Conservation (phyloP, 2,888 invertebrate species). For the Elmis aenea region DNA sequence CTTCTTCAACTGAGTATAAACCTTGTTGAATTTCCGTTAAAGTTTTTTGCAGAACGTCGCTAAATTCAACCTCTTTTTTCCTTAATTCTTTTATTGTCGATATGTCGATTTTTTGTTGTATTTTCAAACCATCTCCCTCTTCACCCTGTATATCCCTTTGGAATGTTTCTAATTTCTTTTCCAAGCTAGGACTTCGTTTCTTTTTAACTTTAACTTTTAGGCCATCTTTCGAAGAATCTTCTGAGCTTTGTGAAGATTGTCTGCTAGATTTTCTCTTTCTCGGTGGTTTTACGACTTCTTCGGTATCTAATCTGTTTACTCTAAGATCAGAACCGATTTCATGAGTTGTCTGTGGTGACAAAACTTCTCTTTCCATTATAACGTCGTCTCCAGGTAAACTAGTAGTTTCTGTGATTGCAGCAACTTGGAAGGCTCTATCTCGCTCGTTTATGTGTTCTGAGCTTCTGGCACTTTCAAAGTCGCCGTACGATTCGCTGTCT, state of each 20-base stretch:
- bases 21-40: constrained; percentile 52
- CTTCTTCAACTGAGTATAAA: constrained; percentile 58
- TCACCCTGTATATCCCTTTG: constrained; percentile 53
- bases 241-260: constrained; percentile 41
- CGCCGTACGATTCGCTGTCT: constrained; percentile 58
- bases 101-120: constrained; percentile 48
- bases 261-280: constrained; percentile 31
- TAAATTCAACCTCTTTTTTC: constrained; percentile 35
- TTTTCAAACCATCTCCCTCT: constrained; percentile 53
- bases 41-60: constrained; percentile 38
- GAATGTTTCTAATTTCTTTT: constrained; percentile 41
- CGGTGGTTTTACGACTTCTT: constrained; percentile 46
- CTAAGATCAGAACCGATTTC: constrained; percentile 46
- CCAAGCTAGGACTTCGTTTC: constrained; percentile 44
- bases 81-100: constrained; percentile 45
- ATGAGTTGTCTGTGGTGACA: constrained; percentile 43
- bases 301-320: constrained; percentile 44
- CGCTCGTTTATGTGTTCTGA: constrained; percentile 46
- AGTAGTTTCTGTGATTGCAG: constrained; percentile 44
- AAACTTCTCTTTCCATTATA: constrained; percentile 24
- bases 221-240: constrained; percentile 50
- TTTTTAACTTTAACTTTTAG: constrained; percentile 28
- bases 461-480: constrained; percentile 63
- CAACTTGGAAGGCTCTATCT: constrained; percentile 41
- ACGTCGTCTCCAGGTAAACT: constrained; percentile 43